A percentile compares a stretch with the other conserved stretches of the same genome.
Evolutionary conservation across 2,888 invertebrate genomes (phyloP).

Genomic region (Pachliopta kotzebuea): DNA sequence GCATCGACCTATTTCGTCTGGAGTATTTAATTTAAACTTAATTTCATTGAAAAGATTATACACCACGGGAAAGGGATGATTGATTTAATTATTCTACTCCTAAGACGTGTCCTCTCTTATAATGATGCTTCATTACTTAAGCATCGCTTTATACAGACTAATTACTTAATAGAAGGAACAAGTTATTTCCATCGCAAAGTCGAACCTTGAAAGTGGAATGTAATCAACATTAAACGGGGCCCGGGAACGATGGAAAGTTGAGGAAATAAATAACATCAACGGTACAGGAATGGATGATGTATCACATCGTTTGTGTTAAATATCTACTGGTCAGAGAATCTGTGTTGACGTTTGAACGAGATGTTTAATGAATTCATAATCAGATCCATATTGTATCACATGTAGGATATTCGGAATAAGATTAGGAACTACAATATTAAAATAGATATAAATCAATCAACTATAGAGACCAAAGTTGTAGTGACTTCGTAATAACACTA

Average conservation of each 20-base stretch:
- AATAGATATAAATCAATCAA: background rate
- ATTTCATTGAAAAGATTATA: conserved; percentile 75
- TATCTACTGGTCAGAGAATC: too few species aligned
- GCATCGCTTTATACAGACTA: conserved; percentile 77
- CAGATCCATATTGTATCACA: too few species aligned
- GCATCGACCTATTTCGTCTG: conserved; percentile 52
- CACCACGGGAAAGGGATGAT: conserved; percentile 71
- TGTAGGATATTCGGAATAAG: too few species aligned
- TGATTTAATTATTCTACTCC: conserved; percentile 77
- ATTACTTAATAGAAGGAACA: conserved; percentile 80
- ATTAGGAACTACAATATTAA: too few species aligned
- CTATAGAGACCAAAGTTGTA: background rate
- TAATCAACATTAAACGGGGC: conserved; percentile 70
- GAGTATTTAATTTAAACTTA: conserved; percentile 72
- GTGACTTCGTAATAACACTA: background rate
- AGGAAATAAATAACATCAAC: conserved; percentile 55
- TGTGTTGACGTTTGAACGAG: too few species aligned
- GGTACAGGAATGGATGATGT: conserved; percentile 18
- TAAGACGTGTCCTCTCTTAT: conserved; percentile 78
- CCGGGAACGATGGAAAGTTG: conserved; percentile 59
- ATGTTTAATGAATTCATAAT: too few species aligned
- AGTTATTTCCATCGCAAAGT: conserved; percentile 75
- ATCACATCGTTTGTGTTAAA: background rate
- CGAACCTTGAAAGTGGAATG: conserved; percentile 58
- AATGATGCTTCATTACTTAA: conserved; percentile 79